Evolutionary conservation across 2,113 vertebrate species (phyloP).

Genomic region (Phoenicopterus ruber): DNA sequence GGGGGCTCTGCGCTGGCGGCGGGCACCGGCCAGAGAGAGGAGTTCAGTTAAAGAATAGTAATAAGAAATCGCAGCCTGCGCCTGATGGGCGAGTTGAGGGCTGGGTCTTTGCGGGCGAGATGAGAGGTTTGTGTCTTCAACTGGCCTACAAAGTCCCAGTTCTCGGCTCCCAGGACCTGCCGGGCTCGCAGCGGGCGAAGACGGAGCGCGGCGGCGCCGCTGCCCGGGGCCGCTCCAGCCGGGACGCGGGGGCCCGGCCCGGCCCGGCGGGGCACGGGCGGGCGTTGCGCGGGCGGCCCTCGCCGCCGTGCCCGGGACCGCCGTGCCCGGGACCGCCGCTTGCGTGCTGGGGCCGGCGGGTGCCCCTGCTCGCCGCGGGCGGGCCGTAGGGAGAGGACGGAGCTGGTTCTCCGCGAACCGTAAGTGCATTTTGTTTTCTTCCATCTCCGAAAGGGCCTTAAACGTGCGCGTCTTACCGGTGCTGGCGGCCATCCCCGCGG

Average conservation of each 20-base stretch:
- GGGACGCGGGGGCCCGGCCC: background rate
- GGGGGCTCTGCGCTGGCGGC: background rate
- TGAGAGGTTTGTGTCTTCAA: slow-evolving; percentile 89
- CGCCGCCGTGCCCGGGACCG: background rate
- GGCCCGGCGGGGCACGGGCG: background rate
- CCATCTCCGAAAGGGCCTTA: background rate
- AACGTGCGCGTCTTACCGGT: background rate
- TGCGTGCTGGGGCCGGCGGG: background rate
- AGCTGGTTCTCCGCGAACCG: background rate
- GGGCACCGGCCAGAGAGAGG: background rate
- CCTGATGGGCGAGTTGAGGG: slow-evolving; percentile 78
- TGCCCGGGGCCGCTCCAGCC: background rate
- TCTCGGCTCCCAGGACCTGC: slow-evolving; percentile 80
- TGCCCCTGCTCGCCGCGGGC: no score
- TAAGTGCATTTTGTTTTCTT: background rate
- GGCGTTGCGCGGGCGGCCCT: background rate
- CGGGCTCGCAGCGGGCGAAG: slow-evolving; percentile 7
- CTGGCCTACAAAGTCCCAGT: slow-evolving; percentile 99
- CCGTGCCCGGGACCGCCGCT: no score
- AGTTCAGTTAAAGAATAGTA: background rate
- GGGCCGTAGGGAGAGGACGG: background rate
- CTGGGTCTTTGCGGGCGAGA: slow-evolving; percentile 99
- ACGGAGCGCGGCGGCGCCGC: background rate
- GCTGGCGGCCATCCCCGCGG: background rate
- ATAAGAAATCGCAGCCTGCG: background rate